Conservation (phyloP, 2,797 vertebrate species). For the Petrocephalus sullivani region DNA sequence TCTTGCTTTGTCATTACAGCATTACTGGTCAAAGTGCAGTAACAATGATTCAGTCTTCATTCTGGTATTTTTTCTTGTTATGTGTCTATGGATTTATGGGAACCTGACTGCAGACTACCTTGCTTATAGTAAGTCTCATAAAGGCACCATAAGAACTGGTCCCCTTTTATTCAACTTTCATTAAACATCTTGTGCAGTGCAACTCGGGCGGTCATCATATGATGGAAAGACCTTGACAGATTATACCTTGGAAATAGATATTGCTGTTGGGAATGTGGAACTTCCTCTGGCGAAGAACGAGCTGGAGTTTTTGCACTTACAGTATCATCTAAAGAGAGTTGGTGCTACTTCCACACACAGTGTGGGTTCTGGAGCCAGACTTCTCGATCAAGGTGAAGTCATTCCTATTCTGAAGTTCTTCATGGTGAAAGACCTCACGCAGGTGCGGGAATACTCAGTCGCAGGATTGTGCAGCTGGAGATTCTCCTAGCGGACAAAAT, state of each 20-base stretch:
- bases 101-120: constrained; percentile 15
- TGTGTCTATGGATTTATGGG: constrained; percentile 9
- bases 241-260: not conserved
- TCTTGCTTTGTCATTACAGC: constrained; percentile 49
- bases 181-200: not conserved
- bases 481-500: not conserved
- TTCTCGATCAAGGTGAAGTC: not conserved
- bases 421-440: not conserved
- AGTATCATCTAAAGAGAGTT: not conserved
- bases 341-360: not conserved
- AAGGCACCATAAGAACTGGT: constrained; percentile 17
- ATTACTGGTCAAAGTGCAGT: constrained; percentile 43
- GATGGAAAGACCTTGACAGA: not conserved
- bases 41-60: constrained; percentile 51
- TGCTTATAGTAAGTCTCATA: not conserved
- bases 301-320: not conserved
- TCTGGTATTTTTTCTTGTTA: constrained; percentile 36
- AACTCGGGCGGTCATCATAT: not conserved
- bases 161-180: not conserved
- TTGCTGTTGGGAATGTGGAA: not conserved
- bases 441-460: not conserved
- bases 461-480: not conserved
- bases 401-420: not conserved
- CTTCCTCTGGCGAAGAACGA: not conserved
- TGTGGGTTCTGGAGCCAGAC: not conserved